Conservation (phyloP, 2,888 invertebrate genomes). For the Trissoscelio sp. region DNA sequence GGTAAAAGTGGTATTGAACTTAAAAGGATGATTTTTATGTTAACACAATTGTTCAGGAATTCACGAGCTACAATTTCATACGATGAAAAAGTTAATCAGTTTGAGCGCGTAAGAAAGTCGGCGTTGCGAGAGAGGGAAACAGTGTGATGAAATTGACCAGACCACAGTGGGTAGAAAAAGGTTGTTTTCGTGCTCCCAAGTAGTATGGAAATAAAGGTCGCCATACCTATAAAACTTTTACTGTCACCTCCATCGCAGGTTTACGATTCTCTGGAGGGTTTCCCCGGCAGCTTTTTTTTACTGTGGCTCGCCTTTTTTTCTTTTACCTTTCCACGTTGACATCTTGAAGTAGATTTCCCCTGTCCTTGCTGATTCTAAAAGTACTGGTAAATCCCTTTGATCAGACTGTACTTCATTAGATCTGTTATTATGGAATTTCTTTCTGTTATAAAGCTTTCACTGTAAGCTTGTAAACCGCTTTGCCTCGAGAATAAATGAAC, state of each 20-base stretch:
- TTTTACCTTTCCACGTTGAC: constrained; percentile 47
- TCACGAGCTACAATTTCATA: constrained; percentile 16
- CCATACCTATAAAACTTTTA: constrained; percentile 69
- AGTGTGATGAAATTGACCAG: constrained; percentile 58
- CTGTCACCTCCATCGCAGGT: constrained; percentile 70
- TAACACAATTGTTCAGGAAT: constrained; percentile 27
- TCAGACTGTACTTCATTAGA: constrained; percentile 54
- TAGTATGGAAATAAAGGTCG: constrained; percentile 81
- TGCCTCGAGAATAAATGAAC: background rate
- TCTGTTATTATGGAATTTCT: constrained; percentile 38
- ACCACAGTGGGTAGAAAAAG: constrained; percentile 61
- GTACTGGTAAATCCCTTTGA: constrained; percentile 46
- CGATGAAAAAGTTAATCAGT: constrained; percentile 54
- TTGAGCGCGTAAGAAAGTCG: constrained; percentile 39
- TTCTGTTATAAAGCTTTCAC: constrained; percentile 8
- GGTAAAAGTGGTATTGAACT: background rate
- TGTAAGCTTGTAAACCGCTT: constrained; percentile 3
- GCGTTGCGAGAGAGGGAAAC: constrained; percentile 13
- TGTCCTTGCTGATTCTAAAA: constrained; percentile 49
- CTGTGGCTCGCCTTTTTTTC: constrained; percentile 51
- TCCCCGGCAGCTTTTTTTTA: constrained; percentile 49
- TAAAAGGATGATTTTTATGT: background rate
- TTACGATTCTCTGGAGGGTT: constrained; percentile 74
- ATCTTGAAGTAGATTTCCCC: constrained; percentile 57
- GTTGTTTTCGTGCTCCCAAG: constrained; percentile 71